Percentiles rank a stretch among this genome's conserved stretches.
Evolutionary conservation across 2,888 invertebrate genomes (phyloP).

Genomic region (Rhamphomyia laevipes): DNA sequence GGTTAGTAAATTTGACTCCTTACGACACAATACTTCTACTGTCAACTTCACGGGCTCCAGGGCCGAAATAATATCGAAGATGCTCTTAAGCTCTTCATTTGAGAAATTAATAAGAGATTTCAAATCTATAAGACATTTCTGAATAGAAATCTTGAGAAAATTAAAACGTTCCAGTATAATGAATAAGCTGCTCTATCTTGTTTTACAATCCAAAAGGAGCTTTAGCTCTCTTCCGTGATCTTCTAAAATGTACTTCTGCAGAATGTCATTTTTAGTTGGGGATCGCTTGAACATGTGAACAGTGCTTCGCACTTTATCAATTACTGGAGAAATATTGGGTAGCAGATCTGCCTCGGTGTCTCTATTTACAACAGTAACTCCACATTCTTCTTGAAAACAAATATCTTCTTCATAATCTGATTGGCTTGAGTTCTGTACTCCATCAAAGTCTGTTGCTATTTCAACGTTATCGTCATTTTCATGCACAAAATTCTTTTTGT

Average conservation of each 20-base stretch:
- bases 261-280: background rate
- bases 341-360: conserved; percentile 1
- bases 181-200: background rate
- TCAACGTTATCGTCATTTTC: background rate
- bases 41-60: background rate
- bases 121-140: conserved; percentile 2
- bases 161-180: background rate
- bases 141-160: conserved; percentile 1
- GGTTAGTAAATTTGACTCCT: background rate
- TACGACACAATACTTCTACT: background rate
- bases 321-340: conserved; percentile 1
- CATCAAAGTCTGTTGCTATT: background rate
- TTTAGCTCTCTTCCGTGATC: background rate
- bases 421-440: background rate
- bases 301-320: background rate
- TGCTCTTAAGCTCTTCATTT: background rate
- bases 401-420: background rate
- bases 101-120: background rate
- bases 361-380: conserved; percentile 2
- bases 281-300: background rate
- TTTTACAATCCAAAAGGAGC: background rate
- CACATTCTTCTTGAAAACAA: conserved; percentile 1
- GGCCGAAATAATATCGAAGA: background rate
- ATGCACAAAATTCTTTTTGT: conserved; percentile 1
- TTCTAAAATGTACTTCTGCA: background rate